Evolutionary conservation across 35 echinoderm and acorn worm species (phyloP), one percentile per base, ranked within the genome.

Genomic region (Holothuria glaberrima): DNA sequence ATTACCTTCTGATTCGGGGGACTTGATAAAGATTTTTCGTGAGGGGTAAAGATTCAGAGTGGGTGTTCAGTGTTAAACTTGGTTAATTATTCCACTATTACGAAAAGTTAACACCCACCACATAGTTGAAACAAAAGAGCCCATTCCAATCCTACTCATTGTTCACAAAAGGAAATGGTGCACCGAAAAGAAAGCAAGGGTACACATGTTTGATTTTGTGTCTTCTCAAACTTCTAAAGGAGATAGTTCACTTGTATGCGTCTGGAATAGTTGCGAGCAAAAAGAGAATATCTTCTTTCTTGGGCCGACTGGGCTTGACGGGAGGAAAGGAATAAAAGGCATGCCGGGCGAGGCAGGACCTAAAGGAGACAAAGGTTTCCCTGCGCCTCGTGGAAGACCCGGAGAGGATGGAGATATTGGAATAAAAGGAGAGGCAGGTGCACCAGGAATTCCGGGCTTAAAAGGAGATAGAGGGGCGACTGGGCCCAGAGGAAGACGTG

Each of bases 281-380:
- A 34, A 76, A 76, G 6, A 45, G 72, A 44, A 76, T 33, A 41
- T 76, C 46, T 21, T 76, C 10, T 18, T 41, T 45, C 72, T 33
- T 76, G 72, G 72, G 35, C 6, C 33, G 2, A 20, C 32, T n/a
- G 72, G 72, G 16, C 21, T 19, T 9, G 2, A 5, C 13, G 72
- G 72, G 0, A 19, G 0, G 25, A 45, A 45, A 13, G 72, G 72
- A 20, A 19, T 0, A 21, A 16, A 20, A 22, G 72, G 72, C 24
- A 45, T 19, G 3, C 33, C 72, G 5, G 72, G 72, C 41, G 72
- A 48, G 24, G 24, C 6, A 6, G 72, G 72, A 21, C 72, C 41
- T 31, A 76, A 76, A 44, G 72, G 72, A 6, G 72, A 76, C 72
- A 76, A 76, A 45, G 72, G 72, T 21, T 76, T 76, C 72, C 10